Conservation (phyloP, 1,140 invertebrate species). For the Gryon sp. region DNA sequence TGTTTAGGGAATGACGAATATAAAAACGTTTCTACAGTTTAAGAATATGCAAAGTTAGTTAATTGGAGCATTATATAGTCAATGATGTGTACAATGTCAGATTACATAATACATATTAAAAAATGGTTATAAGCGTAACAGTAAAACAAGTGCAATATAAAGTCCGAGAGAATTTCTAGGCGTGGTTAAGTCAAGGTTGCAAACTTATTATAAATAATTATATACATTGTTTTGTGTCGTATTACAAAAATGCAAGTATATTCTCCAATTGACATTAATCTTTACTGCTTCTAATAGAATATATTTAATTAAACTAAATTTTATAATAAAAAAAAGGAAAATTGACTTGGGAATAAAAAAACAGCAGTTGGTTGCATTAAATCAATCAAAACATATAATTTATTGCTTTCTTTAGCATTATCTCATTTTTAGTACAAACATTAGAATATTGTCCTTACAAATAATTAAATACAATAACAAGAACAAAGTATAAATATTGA, state of each 20-base stretch:
- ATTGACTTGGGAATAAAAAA: neutral
- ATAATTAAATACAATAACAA: neutral
- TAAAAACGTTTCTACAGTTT: too few relatives aligned
- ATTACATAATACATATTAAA: slow-evolving; percentile 42
- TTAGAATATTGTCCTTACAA: neutral
- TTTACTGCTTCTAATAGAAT: too few relatives aligned
- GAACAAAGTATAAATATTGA: too few relatives aligned
- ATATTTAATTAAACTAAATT: neutral
- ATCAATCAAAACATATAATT: neutral
- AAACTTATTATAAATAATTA: slow-evolving; percentile 51
- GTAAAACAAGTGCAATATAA: slow-evolving; percentile 21
- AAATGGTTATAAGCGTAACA: slow-evolving; percentile 24
- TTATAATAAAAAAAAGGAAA: too few relatives aligned
- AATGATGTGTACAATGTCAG: slow-evolving; percentile 43
- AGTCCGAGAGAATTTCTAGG: slow-evolving; percentile 38
- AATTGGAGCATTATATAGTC: slow-evolving; percentile 34
- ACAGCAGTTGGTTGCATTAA: neutral
- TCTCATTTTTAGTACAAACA: too few relatives aligned
- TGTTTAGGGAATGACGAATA: too few relatives aligned
- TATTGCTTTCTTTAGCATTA: neutral
- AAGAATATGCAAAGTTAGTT: too few relatives aligned
- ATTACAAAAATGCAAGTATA: slow-evolving; percentile 6
- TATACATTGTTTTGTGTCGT: slow-evolving; percentile 14
- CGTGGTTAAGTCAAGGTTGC: slow-evolving; percentile 36
- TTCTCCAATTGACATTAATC: neutral